phyloP scores from a whole-genome alignment of 2,113 vertebrate genomes.

The Muntiacus reevesi region DNA sequence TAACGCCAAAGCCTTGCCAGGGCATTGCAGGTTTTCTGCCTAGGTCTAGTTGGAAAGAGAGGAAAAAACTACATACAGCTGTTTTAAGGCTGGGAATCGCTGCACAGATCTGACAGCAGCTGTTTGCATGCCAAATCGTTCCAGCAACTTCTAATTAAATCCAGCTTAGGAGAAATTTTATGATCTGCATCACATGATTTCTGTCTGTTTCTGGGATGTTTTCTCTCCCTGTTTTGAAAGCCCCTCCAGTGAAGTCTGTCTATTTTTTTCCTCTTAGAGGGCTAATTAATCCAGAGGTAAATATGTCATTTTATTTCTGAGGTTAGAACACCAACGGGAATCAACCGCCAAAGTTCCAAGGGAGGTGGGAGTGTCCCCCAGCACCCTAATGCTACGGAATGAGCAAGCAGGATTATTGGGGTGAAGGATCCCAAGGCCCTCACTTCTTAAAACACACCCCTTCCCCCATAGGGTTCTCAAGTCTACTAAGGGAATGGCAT shows the following conservation, averaged over 20 bases:
- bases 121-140: conserved; percentile 73
- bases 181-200: conserved; percentile 26
- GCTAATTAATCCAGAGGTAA: not conserved
- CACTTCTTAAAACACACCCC: not conserved
- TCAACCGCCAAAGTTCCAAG: not conserved
- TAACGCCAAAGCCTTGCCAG: conserved; percentile 61
- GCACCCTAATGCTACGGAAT: not conserved
- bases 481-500: not conserved
- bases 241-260: not conserved
- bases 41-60: conserved; percentile 68
- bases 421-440: not conserved
- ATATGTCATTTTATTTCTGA: not conserved
- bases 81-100: conserved; percentile 66
- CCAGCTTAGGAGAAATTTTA: conserved; percentile 63
- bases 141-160: conserved; percentile 74
- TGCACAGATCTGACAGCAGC: conserved; percentile 64
- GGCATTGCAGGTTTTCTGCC: conserved; percentile 67
- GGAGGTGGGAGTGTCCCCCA: not conserved
- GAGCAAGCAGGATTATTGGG: not conserved
- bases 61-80: conserved; percentile 68
- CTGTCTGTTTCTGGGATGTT: conserved; percentile 43
- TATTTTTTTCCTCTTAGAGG: conserved; percentile 12
- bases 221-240: not conserved
- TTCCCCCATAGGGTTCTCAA: not conserved
- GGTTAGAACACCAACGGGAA: not conserved